Conservation (phyloP, 92 coral and sea anemone genomes). For the Umimayanthus kanabou region DNA sequence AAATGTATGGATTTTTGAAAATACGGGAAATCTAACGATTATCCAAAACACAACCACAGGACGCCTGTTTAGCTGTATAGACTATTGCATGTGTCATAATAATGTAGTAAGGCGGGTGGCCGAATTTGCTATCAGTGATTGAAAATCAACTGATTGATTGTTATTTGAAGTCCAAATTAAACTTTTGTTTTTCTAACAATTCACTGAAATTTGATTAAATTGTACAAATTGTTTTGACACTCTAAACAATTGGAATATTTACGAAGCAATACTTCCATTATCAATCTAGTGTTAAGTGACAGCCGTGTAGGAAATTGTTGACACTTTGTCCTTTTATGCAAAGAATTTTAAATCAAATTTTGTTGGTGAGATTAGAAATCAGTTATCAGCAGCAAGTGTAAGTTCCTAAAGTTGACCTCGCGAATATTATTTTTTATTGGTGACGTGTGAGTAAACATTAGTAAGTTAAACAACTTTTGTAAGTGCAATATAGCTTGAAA, state of each 20-base stretch:
- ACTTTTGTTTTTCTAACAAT: not conserved
- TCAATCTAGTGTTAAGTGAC: not conserved
- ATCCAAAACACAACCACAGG: not conserved
- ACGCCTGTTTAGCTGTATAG: not conserved
- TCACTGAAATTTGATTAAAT: slow-evolving; percentile 27
- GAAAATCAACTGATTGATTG: not conserved
- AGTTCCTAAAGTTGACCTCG: not conserved
- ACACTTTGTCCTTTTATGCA: not conserved
- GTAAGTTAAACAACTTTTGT: not conserved
- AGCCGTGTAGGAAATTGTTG: not conserved
- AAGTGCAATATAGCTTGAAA: not conserved
- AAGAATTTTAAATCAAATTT: not conserved
- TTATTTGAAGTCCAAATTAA: slow-evolving; percentile 6
- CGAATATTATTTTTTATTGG: not conserved
- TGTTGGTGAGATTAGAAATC: not conserved
- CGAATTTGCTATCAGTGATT: not conserved
- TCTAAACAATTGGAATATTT: not conserved
- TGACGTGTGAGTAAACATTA: not conserved
- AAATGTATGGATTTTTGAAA: not conserved
- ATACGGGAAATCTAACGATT: not conserved
- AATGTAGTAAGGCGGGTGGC: not conserved
- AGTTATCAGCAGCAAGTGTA: not conserved
- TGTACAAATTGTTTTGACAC: slow-evolving; percentile 4
- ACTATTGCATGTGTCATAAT: not conserved
- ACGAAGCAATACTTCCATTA: not conserved